Evolutionary conservation across 2,113 vertebrate species (phyloP).

Genomic region (Apodemus speciosus): DNA sequence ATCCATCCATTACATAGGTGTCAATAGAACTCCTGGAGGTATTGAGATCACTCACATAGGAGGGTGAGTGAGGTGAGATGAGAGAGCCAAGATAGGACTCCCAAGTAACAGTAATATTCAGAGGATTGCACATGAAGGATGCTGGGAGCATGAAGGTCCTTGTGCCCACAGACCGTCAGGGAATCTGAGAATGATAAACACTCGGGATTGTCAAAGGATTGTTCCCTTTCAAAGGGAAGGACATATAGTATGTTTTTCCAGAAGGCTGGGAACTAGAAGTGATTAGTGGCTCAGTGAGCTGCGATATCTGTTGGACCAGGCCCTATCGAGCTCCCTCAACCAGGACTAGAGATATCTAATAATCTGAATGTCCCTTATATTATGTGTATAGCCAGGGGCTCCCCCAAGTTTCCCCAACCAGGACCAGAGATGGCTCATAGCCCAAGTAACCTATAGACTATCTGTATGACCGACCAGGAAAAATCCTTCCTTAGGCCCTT

Average conservation of each 20-base stretch:
- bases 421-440: not conserved
- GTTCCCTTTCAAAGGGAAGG: not conserved
- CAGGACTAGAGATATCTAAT: not conserved
- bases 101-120: not conserved
- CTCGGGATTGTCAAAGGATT: not conserved
- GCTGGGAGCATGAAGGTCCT: not conserved
- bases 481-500: not conserved
- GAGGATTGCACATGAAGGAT: not conserved
- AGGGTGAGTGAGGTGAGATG: not conserved
- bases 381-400: not conserved
- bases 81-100: not conserved
- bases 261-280: not conserved
- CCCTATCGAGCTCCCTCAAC: not conserved
- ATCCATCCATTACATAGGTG: not conserved
- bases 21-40: not conserved
- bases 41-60: not conserved
- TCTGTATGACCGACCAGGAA: not conserved
- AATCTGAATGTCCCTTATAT: not conserved
- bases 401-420: not conserved
- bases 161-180: too few species aligned
- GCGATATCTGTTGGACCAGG: not conserved
- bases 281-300: not conserved
- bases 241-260: not conserved
- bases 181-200: not conserved
- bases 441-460: not conserved